phyloP scores from a whole-genome alignment of 2,888 invertebrate species.

The Lampropteryx suffumata region DNA sequence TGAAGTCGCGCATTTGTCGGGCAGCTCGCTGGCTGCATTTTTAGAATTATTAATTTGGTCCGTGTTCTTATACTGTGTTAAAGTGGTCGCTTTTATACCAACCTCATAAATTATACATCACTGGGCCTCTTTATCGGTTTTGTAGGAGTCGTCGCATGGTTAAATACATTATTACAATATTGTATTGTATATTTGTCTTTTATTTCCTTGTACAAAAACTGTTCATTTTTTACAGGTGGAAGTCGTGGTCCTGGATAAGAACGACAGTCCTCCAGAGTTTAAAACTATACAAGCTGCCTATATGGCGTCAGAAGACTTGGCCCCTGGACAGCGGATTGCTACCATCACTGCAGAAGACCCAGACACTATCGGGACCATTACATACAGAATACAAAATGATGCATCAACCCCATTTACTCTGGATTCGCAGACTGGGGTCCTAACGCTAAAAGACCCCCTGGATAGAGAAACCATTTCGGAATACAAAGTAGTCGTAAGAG shows the following conservation, averaged over 20 bases:
- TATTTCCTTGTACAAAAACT: slow-evolving; percentile 3
- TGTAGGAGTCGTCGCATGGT: slow-evolving; percentile 47
- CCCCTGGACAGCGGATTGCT: slow-evolving; percentile 90
- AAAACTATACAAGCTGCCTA: slow-evolving; percentile 88
- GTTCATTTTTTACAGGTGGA: slow-evolving; percentile 87
- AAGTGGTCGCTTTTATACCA: slow-evolving; percentile 71
- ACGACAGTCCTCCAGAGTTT: slow-evolving; percentile 97
- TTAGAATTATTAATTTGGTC: slow-evolving; percentile 79
- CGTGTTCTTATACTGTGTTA: slow-evolving; percentile 74
- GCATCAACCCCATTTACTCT: slow-evolving; percentile 87
- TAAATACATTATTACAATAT: slow-evolving; percentile 55
- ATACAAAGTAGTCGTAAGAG: slow-evolving; percentile 91
- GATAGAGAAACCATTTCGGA: slow-evolving; percentile 92
- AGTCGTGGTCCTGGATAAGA: slow-evolving; percentile 93
- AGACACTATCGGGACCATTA: slow-evolving; percentile 90
- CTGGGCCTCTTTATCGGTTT: slow-evolving; percentile 56
- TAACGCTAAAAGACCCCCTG: slow-evolving; percentile 89
- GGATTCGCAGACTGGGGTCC: slow-evolving; percentile 87
- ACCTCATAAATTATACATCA: slow-evolving; percentile 76
- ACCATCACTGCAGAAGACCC: slow-evolving; percentile 92
- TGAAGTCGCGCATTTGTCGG: slow-evolving; percentile 60
- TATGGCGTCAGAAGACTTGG: slow-evolving; percentile 92
- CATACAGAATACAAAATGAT: slow-evolving; percentile 87
- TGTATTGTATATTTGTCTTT: slow-evolving; percentile 45
- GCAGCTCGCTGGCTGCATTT: slow-evolving; percentile 67